Conservation (phyloP, 2,797 vertebrate species). For the Xiphorhynchus erythropygius region DNA sequence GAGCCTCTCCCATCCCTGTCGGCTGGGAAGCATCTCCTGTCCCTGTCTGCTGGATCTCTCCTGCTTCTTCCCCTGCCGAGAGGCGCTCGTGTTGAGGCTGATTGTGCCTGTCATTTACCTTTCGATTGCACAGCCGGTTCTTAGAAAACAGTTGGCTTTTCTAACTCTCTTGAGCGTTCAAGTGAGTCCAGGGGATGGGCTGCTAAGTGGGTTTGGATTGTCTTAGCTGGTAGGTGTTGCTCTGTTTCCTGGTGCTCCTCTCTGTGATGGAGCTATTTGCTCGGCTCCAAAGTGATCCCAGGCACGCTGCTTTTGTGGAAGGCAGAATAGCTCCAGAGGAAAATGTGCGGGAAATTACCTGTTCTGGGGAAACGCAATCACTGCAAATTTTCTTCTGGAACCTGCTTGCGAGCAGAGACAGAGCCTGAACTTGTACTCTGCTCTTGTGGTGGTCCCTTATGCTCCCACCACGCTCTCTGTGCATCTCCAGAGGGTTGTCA, state of each 20-base stretch:
- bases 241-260: background rate
- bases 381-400: fast-evolving
- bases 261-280: background rate
- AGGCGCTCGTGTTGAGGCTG: fast-evolving
- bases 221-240: background rate
- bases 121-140: fast-evolving
- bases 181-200: background rate
- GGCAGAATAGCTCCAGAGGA: background rate
- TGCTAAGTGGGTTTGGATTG: background rate
- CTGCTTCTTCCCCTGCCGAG: background rate
- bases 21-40: background rate
- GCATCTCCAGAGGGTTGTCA: background rate
- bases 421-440: background rate
- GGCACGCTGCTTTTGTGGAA: background rate
- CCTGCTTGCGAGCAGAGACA: fast-evolving
- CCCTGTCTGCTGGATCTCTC: background rate
- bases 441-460: fast-evolving
- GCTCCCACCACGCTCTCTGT: background rate
- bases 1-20: background rate
- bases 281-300: background rate
- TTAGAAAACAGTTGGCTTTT: background rate
- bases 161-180: background rate
- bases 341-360: background rate
- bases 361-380: background rate
- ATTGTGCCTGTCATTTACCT: background rate